These are phyloP conservation scores for Forbesichthys papilliferus DNA, from an alignment of 2,113 vertebrate species.

Conservation along the genomic window DNA sequence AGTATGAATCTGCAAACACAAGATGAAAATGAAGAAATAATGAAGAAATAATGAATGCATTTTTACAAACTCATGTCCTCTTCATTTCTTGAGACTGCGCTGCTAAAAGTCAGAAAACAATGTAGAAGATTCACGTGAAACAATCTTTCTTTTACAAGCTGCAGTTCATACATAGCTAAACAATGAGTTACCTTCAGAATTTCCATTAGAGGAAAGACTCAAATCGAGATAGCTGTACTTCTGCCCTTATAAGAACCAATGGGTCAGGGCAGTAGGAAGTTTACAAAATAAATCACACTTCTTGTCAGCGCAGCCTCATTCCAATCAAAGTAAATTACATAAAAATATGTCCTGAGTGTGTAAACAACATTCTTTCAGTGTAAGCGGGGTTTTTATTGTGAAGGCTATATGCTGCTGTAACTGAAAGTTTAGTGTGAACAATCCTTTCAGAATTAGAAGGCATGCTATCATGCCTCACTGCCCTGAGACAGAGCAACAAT, in stretches of 20 bases:
- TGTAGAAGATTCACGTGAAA: no score
- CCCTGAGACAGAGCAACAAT: conserved; percentile 67
- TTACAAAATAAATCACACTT: conserved; percentile 20
- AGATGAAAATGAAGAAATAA: background rate
- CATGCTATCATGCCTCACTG: conserved; percentile 60
- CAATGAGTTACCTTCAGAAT: background rate
- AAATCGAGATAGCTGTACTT: conserved; percentile 32
- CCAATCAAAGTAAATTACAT: conserved; percentile 21
- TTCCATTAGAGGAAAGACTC: conserved; percentile 10
- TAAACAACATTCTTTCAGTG: no score
- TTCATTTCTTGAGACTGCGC: no score
- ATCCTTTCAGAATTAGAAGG: conserved; percentile 34
- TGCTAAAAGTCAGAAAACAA: no score
- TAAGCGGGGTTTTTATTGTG: conserved; percentile 2
- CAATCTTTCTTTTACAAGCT: background rate
- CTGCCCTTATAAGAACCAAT: background rate
- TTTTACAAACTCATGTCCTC: no score
- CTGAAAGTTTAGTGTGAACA: conserved; percentile 40
- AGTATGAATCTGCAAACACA: conserved; percentile 46
- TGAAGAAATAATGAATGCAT: no score
- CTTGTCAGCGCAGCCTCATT: conserved; percentile 28
- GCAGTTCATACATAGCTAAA: background rate
- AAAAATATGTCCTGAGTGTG: background rate
- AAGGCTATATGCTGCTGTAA: conserved; percentile 12
- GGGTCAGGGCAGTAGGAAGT: conserved; percentile 14